Evolutionary conservation across 2,888 invertebrate genomes (phyloP).

Genomic region (Aphrophora alni): DNA sequence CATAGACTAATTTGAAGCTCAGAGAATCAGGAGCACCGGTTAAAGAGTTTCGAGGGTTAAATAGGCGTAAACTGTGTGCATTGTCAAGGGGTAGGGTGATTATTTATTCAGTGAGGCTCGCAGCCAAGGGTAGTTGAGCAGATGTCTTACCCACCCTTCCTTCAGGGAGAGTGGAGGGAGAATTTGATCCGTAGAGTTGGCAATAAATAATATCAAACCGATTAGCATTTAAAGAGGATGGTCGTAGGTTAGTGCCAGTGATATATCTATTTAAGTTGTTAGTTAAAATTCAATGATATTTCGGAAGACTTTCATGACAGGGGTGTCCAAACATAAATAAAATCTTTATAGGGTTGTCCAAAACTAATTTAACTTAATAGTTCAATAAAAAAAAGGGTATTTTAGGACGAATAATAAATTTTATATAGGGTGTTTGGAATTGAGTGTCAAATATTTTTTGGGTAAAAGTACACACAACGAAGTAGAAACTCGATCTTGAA

Average conservation of each 20-base stretch:
- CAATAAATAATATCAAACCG: background rate
- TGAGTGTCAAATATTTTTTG: no score
- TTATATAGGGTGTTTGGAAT: no score
- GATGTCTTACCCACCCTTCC: background rate
- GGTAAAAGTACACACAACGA: no score
- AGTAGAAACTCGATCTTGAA: no score
- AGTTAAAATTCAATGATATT: constrained; percentile 6
- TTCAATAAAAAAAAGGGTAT: background rate
- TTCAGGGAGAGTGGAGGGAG: background rate
- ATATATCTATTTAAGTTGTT: background rate
- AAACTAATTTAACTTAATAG: constrained; percentile 1
- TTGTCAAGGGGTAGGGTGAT: constrained; percentile 3
- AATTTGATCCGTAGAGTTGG: background rate
- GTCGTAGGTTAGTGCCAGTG: background rate
- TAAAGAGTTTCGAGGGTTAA: background rate
- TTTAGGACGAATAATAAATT: no score
- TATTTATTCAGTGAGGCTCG: background rate
- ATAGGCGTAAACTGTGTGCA: background rate
- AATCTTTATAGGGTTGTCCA: background rate
- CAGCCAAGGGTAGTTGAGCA: no score
- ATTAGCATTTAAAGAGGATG: constrained; percentile 2
- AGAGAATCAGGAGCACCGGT: background rate
- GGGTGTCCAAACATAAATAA: constrained; percentile 5
- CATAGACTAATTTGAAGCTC: background rate
- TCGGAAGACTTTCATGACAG: background rate